Evolutionary conservation across 2,797 vertebrate genomes (phyloP).

Genomic region (Scolopax rusticola): DNA sequence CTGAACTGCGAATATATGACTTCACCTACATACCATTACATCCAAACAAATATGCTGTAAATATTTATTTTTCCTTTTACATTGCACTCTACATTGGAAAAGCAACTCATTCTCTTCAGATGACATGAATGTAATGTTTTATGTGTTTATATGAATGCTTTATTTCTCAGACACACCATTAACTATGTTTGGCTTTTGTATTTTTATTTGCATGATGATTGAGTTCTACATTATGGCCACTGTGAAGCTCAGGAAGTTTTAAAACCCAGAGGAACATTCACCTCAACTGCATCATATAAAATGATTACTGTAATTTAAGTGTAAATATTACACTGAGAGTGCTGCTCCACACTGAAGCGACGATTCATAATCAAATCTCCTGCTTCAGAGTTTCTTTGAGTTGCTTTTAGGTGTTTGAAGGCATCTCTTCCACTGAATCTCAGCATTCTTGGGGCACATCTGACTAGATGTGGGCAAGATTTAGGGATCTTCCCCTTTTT

Average conservation of each 20-base stretch:
- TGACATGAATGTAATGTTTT: not conserved
- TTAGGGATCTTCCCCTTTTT: not conserved
- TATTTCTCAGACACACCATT: slow-evolving; percentile 3
- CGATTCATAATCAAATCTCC: not conserved
- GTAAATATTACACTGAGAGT: not conserved
- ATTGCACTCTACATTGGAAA: not conserved
- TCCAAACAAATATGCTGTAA: not conserved
- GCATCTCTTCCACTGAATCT: not conserved
- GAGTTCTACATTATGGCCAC: not conserved
- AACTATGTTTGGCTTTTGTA: not conserved
- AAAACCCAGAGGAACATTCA: not conserved
- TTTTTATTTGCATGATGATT: not conserved
- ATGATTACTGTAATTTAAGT: not conserved
- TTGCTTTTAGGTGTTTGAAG: not conserved
- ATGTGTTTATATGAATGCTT: not conserved
- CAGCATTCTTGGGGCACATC: not conserved
- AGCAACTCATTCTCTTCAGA: not conserved
- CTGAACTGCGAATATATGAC: not conserved
- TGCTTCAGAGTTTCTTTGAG: not conserved
- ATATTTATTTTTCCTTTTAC: slow-evolving; percentile 34
- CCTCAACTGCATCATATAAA: not conserved
- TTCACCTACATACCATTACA: not conserved
- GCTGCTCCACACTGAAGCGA: not conserved
- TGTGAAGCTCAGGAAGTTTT: not conserved
- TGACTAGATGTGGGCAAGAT: not conserved